Evolutionary conservation across 2,888 invertebrate species (phyloP), one percentile per base, ranked within the genome.

Genomic region (Pseudococcus jackbeardsleyi): DNA sequence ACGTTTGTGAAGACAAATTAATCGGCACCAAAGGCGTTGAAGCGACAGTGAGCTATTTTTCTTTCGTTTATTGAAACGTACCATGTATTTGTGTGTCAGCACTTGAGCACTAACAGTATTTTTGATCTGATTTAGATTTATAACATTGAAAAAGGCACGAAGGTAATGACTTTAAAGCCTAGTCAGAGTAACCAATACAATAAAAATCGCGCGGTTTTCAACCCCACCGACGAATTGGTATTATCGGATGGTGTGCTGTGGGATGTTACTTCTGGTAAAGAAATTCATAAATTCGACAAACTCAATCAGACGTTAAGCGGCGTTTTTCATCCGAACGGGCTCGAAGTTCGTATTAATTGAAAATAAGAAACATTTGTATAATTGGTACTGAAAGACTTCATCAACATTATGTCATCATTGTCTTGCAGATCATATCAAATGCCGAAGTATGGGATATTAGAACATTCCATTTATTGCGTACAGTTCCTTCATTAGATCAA

Each of bases 361-460:
- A 85, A 33, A 6, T 17, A 59, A 48, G 26, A 85, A 33, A 0
- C 8, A 54, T 8, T 42, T 8, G 42, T 6, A n/a, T 6, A n/a
- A n/a, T n/a, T n/a, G 12, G 12, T 8, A 50, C 15, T 12, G 48
- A 50, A 50, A 46, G 3, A 33, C 26, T 1, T 42, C 0, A 42
- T 42, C 7, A 9, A 59, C 17, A 54, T 59, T 59, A 15, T 46
- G 22, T 50, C 1, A 48, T n/a, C 5, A 6, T 54, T 42, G 48
- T 22, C 8, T 72, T 7, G 0, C 91, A 95, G 94, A 95, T 98
- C 68, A 96, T 99, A 91, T 98, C 99, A 88, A 99, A 99, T 91
- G 97, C 98, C 0, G 99, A 99, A 94, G 97, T 99, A 88, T 99
- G 99, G 99, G 99, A 99, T 91, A 92, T 99, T 42, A 93, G 99